Conservation (phyloP, 2,797 vertebrate genomes). For the Micropoecilia bifurca region DNA sequence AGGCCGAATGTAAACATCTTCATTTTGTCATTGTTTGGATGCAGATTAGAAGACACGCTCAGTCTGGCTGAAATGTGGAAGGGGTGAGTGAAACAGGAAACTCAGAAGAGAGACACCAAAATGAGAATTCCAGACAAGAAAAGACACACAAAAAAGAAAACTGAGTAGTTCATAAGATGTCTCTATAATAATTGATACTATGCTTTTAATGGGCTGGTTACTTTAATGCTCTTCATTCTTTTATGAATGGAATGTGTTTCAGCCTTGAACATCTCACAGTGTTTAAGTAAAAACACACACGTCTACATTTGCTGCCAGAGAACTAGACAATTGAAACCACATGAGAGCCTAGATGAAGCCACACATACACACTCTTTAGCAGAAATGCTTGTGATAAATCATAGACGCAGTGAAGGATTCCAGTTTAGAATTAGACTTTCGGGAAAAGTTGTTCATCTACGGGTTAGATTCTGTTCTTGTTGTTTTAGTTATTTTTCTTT, state of each 20-base stretch:
- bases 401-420: slow-evolving; percentile 42
- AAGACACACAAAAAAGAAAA: background rate
- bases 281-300: slow-evolving; percentile 55
- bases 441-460: slow-evolving; percentile 49
- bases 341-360: slow-evolving; percentile 50
- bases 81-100: slow-evolving; percentile 24
- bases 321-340: slow-evolving; percentile 62
- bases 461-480: slow-evolving; percentile 49
- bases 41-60: slow-evolving; percentile 51
- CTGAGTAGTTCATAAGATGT: slow-evolving; percentile 1
- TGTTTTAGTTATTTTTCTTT: slow-evolving; percentile 41
- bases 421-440: slow-evolving; percentile 35
- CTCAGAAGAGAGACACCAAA: slow-evolving; percentile 5
- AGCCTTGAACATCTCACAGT: slow-evolving; percentile 35
- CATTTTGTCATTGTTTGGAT: slow-evolving; percentile 56
- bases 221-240: slow-evolving; percentile 13
- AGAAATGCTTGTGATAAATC: slow-evolving; percentile 59
- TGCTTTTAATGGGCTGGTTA: background rate
- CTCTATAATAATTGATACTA: background rate
- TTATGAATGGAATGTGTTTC: slow-evolving; percentile 29
- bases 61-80: slow-evolving; percentile 29
- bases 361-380: slow-evolving; percentile 20
- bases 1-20: slow-evolving; percentile 50
- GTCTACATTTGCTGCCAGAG: slow-evolving; percentile 52
- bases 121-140: slow-evolving; percentile 27